Evolutionary conservation across 2,888 invertebrate species (phyloP), one percentile per base, ranked within the genome.

Genomic region (Griposia aprilina): DNA sequence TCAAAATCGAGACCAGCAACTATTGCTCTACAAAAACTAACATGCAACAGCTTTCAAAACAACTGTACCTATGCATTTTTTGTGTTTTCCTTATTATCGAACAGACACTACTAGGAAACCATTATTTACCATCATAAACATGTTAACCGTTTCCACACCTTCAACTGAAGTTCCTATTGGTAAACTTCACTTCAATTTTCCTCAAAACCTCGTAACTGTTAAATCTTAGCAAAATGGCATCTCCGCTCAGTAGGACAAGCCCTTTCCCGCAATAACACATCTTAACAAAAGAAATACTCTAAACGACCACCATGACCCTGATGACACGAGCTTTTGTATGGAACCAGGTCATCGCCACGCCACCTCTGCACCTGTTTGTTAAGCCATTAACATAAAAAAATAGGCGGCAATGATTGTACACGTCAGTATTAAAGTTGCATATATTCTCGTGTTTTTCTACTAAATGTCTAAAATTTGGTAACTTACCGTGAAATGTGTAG

Each of bases 301-400:
- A 72, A 57, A 30, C 36, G 59, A 55, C 66, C 67, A 30, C 60
- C 62, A 15, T 83, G 79, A 76, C 75, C 78, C 83, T 73, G 83
- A 76, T 79, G 79, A 67, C 63, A 60, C 26, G n/a, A 62, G 45
- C 60, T 59, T 72, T 83, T 74, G 63, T 71, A 20, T 26, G 41
- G 36, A 69, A 74, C n/a, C 57, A 77, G 82, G 85, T 72, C 74
- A 77, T 2, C 62, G 52, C 59, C 26, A 15, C 65, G 55, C 59
- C n/a, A 71, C 48, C 50, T 57, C 55, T 50, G 63, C 70, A 81
- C 52, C 15, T 73, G 20, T 79, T 74, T 76, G 70, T 70, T 30
- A 80, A 75, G 66, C 36, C 73, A 67, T 86, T 86, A 76, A 41
- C 52, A 77, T 74, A 59, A 74, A 67, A 67, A 74, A 76, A 83